A percentile compares a stretch with the other conserved stretches of the same genome.
phyloP scores from a whole-genome alignment of 37 sponge, comb jelly and placozoan species.

The Crambe crambe region DNA sequence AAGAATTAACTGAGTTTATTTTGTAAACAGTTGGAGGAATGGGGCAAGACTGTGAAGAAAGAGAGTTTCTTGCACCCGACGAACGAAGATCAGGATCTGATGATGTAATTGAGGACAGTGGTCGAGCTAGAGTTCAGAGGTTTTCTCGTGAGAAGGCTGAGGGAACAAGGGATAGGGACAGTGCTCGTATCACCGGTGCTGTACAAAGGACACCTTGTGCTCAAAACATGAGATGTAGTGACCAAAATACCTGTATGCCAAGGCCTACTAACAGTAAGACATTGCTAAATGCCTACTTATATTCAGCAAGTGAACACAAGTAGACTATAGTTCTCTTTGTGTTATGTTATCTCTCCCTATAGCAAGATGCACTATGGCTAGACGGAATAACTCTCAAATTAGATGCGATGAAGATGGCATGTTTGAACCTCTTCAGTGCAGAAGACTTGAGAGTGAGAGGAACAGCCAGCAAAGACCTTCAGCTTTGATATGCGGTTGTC shows the following conservation, averaged over 20 bases:
- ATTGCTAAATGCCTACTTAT: too few species aligned
- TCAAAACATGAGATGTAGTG: neutral
- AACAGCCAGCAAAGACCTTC: neutral
- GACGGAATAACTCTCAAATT: neutral
- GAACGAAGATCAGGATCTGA: too few species aligned
- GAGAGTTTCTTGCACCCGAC: neutral
- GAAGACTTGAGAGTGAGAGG: neutral
- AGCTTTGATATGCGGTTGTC: neutral
- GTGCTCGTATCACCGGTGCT: neutral
- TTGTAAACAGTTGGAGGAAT: too few species aligned
- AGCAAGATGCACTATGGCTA: conserved; percentile 2
- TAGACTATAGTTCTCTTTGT: too few species aligned
- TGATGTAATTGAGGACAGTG: neutral
- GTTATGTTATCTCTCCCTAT: neutral
- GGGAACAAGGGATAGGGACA: neutral
- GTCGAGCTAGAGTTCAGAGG: neutral
- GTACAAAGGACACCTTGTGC: neutral
- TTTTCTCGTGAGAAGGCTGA: neutral
- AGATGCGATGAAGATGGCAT: conserved; percentile 13
- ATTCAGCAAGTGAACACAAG: too few species aligned
- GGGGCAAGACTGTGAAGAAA: neutral
- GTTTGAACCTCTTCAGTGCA: conserved; percentile 25
- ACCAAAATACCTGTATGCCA: too few species aligned
- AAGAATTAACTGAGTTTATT: too few species aligned
- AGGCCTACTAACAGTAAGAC: too few species aligned